Evolutionary conservation across 1,140 invertebrate genomes (phyloP).

Genomic region (Drosophila novamexicana): DNA sequence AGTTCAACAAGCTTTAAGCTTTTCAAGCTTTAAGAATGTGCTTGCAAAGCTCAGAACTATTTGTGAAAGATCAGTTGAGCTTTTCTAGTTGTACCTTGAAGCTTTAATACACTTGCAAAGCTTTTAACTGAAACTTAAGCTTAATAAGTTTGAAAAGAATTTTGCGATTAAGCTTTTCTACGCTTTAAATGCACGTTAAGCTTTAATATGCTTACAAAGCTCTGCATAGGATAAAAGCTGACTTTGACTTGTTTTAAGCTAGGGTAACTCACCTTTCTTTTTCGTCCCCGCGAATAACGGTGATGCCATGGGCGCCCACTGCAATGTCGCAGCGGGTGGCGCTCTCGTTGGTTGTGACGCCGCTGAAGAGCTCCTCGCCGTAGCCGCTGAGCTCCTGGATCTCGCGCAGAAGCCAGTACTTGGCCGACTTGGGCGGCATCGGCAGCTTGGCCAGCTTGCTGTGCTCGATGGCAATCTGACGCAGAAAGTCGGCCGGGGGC

Average conservation of each 20-base stretch:
- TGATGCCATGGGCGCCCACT: slow-evolving; percentile 93
- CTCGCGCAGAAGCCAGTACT: slow-evolving; percentile 92
- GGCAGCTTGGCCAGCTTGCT: slow-evolving; percentile 72
- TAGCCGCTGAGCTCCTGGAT: slow-evolving; percentile 90
- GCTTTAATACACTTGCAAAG: too few relatives aligned
- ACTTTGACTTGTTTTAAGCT: too few relatives aligned
- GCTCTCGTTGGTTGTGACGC: slow-evolving; percentile 86
- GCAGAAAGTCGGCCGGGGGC: slow-evolving; percentile 69
- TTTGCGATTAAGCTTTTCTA: too few relatives aligned
- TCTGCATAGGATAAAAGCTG: neutral
- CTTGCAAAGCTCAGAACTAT: too few relatives aligned
- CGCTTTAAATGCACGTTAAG: neutral
- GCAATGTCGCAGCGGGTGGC: slow-evolving; percentile 76
- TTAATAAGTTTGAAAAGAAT: too few relatives aligned
- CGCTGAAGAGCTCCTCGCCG: slow-evolving; percentile 93
- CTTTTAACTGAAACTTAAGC: too few relatives aligned
- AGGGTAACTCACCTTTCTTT: slow-evolving; percentile 73
- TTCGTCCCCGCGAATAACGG: slow-evolving; percentile 87
- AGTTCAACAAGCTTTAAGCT: neutral
- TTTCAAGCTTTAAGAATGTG: too few relatives aligned
- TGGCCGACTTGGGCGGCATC: slow-evolving; percentile 86
- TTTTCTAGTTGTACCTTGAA: too few relatives aligned
- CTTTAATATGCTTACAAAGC: neutral
- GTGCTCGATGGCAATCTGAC: slow-evolving; percentile 79
- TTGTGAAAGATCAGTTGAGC: too few relatives aligned